Base-by-base conservation (phyloP, 2,113 vertebrate species). In the Natator depressus region DNA sequence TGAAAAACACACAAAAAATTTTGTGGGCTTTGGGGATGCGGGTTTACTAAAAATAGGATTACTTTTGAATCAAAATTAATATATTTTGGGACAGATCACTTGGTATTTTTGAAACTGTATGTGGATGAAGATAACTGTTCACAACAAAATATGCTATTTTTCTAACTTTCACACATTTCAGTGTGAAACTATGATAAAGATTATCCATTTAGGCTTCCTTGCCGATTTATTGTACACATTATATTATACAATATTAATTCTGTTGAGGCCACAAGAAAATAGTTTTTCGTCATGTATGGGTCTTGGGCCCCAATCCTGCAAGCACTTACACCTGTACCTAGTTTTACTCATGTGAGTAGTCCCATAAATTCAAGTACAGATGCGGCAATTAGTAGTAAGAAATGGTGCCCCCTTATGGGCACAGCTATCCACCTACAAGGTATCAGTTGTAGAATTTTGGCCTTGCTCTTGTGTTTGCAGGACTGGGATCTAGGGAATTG, bases 281-380 rank as follows among this genome's bases (percentile, higher is more conserved):
- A 35, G 84, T 90, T 84, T n/a, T 89, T 59, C 35, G 49, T 80
- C 1, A 1, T 80, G 84, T 57, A n/a, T 1, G 29, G 29, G 55
- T 57, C 13, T 0, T 1, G n/a, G 84, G 11, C 17, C 29, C 13
- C 59, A 80, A 46, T 31, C 79, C 20, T 55, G 20, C 12, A 0
- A 0, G 5, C 24, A 46, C 5, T 86, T n/a, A 35, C 0, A 3
- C 1, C 0, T 38, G 53, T 81, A 17, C 4, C 35, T 69, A 69
- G 17, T 55, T 78, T 57, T 2, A 1, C 55, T 87, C 51, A 1
- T 1, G 1, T 4, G 2, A 27, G 35, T 5, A 1, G 13, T 82
- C 6, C 49, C 49, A 49, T 20, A 13, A 20, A 75, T 47, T 54
- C 31, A 0, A 0, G 6, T 1, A 1, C 2, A 25, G 19, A 53